Base-by-base conservation (phyloP, 1,140 invertebrate species). In the Matsumurasca onukii region DNA sequence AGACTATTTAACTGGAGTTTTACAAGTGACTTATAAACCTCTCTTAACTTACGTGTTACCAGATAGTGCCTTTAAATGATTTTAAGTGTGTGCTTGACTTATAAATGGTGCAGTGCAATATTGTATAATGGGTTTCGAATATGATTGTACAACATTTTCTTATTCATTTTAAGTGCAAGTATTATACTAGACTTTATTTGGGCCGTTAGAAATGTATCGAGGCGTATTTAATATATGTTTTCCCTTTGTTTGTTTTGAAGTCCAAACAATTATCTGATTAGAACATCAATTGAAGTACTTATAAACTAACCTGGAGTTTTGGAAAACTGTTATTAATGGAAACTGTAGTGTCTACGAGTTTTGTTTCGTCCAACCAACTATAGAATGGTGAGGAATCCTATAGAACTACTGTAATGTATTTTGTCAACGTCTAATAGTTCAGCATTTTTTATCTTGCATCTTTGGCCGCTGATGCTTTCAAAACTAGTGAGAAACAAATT, bases 1-100 rank as follows among this genome's bases (percentile, higher is more conserved):
- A 45, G n/a, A 45, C 9, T 45, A n/a, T 45, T 45, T 45, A 45
- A 12, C n/a, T 45, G 9, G 9, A 45, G n/a, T 45, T 45, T 45
- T 45, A n/a, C 9, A 45, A 45, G 9, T 45, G 39, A 45, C n/a
- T n/a, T n/a, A 45, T 12, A 12, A 45, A 45, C 39, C n/a, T 12
- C n/a, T n/a, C 9, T 45, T 9, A 45, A 45, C n/a, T n/a, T 45
- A 9, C 20, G 12, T 52, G 49, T 52, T 52, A 52, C 49, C 49
- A 52, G 49, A 5, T 52, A 52, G 49, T 52, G 49, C 49, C 49
- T 52, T 52, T 5, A 52, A 52, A 12, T 12, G 9, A 15, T 52
- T 5, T 52, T 15, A 12, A 20, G 12, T 12, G 5, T 5, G 49
- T 15, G 49, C 12, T 20, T 52, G 5, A 12, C 5, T 15, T 5